Percentiles rank a stretch among this genome's conserved stretches.
phyloP scores from a whole-genome alignment of 2,797 vertebrate species.

The Cyprinodon diabolis region DNA sequence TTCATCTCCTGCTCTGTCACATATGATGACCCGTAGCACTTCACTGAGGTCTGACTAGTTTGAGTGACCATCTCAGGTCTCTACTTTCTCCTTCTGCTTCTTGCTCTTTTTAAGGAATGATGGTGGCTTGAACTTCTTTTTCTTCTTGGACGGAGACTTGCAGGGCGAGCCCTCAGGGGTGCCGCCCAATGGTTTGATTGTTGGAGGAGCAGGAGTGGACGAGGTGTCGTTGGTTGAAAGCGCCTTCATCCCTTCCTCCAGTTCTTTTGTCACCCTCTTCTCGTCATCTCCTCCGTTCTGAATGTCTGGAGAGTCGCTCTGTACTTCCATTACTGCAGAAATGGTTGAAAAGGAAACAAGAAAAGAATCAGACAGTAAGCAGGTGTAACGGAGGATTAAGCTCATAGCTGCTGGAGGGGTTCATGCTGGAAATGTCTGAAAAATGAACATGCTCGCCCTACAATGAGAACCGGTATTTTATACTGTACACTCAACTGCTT shows the following conservation, averaged over 20 bases:
- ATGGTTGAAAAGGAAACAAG: slow-evolving; percentile 1
- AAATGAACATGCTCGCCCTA: slow-evolving; percentile 71
- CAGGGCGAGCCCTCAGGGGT: slow-evolving; percentile 93
- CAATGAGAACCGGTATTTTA: too few species aligned
- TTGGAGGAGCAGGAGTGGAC: slow-evolving; percentile 61
- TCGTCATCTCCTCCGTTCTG: slow-evolving; percentile 89
- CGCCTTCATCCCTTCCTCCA: slow-evolving; percentile 86
- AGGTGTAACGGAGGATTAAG: not conserved
- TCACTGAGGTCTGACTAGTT: slow-evolving; percentile 52
- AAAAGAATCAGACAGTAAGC: slow-evolving; percentile 8
- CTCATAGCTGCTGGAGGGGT: slow-evolving; percentile 32
- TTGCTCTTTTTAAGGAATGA: slow-evolving; percentile 94
- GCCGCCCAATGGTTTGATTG: slow-evolving; percentile 71
- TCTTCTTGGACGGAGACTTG: slow-evolving; percentile 98
- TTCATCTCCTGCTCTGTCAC: slow-evolving; percentile 28
- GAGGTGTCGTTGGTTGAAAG: slow-evolving; percentile 82
- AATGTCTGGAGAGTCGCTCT: slow-evolving; percentile 64
- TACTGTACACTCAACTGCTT: too few species aligned
- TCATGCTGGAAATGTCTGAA: slow-evolving; percentile 44
- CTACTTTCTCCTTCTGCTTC: slow-evolving; percentile 96
- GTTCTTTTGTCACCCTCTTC: slow-evolving; percentile 85
- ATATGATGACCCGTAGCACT: slow-evolving; percentile 56
- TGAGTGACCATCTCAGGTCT: slow-evolving; percentile 81
- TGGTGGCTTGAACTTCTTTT: slow-evolving; percentile 98
- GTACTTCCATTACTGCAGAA: slow-evolving; percentile 60